phyloP scores from a whole-genome alignment of 1,140 invertebrate species.

The Sarcophaga peregrina region DNA sequence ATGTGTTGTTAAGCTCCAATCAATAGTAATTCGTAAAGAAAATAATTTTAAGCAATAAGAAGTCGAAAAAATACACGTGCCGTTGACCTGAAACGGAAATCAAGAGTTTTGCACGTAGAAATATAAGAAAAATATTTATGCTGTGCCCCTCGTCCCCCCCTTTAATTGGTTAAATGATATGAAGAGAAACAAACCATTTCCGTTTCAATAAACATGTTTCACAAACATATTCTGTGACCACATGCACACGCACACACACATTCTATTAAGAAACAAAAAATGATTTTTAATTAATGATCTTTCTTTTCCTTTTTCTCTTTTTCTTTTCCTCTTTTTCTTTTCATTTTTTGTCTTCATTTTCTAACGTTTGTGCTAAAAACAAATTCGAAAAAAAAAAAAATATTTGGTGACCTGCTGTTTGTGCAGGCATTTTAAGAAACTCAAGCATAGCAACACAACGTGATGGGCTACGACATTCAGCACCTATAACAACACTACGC shows the following conservation, averaged over 20 bases:
- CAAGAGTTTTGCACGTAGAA: background rate
- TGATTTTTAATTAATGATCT: constrained; percentile 14
- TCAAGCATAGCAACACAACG: constrained; percentile 42
- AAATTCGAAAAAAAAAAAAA: background rate
- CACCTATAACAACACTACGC: constrained; percentile 38
- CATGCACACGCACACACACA: background rate
- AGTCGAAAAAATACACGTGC: no score
- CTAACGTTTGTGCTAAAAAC: background rate
- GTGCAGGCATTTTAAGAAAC: constrained; percentile 42
- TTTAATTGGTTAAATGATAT: constrained; percentile 18
- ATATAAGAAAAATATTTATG: no score
- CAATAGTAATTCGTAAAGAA: no score
- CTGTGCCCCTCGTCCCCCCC: no score
- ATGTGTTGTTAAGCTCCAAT: no score
- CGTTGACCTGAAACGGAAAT: background rate
- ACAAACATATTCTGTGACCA: no score
- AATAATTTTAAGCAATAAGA: no score
- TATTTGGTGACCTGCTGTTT: no score
- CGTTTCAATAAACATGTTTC: constrained; percentile 5
- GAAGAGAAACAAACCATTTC: background rate
- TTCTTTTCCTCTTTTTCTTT: background rate
- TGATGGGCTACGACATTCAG: constrained; percentile 42
- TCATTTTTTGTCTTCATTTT: background rate
- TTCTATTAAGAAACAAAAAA: background rate
- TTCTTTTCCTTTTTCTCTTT: background rate